Evolutionary conservation across 1,140 invertebrate species (phyloP), one percentile per base, ranked within the genome.

Genomic region (Centruroides sculpturatus): DNA sequence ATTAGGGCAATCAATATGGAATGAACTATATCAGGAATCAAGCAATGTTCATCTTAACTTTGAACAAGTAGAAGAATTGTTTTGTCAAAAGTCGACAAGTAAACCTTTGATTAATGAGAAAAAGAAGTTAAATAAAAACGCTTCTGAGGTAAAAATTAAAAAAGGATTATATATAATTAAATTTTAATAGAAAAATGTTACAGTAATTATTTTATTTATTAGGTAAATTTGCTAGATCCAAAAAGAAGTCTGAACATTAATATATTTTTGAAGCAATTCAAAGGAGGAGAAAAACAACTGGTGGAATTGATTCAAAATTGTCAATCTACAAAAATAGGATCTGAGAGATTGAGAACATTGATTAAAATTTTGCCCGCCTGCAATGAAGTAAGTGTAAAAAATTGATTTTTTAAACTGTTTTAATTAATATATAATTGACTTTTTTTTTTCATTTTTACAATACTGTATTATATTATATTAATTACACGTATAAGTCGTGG

Each of bases 211-310:
- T n/a, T 51, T 51, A 6, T 51, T n/a, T 56, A 41, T 41, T 41
- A 69, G 81, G 89, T 94, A 64, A 85, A 82, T 10, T 75, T 96
- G 48, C 74, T 95, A 50, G 90, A 93, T 72, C 87, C 89, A n/a
- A 98, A 97, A 74, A 76, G 92, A 64, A 96, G 92, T 72, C 76
- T 98, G 49, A 97, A 96, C 70, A 88, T 98, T 0, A 97, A 96
- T 73, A 97, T 98, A 65, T 98, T 97, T 74, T 78, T 98, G 13
- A 96, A 95, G 75, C 92, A 98, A 75, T 97, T 50, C 54, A 53
- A 53, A 56, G 52, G 59, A 67, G 64, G 86, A 51, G 89, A 92
- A 70, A 85, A 90, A 67, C 87, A 95, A 65, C 92, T 98, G 54
- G 86, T 96, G 62, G 82, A 86, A 59, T 76, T 94, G 62, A 87